These are phyloP conservation scores for Anarhynchus alexandrinus DNA, from an alignment of 2,113 vertebrate species.

Conservation along the genomic window DNA sequence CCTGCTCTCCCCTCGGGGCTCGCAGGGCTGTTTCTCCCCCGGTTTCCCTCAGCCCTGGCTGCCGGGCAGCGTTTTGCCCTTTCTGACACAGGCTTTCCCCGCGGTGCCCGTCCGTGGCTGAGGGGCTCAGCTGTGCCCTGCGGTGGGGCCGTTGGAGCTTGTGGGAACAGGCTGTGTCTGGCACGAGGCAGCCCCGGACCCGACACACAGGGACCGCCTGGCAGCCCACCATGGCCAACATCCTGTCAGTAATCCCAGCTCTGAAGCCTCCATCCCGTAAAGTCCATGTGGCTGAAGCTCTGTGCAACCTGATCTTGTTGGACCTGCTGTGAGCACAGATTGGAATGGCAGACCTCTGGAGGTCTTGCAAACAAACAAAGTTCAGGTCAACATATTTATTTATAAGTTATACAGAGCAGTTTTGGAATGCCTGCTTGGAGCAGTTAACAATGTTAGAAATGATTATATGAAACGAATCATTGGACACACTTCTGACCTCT, in stretches of 20 bases:
- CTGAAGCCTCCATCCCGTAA: not conserved
- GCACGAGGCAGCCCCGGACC: not conserved
- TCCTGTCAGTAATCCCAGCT: not conserved
- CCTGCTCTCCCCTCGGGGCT: not conserved
- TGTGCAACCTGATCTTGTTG: fast-evolving
- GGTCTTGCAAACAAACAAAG: not conserved
- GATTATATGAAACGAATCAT: not conserved
- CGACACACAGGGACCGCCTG: fast-evolving
- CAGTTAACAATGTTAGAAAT: not conserved
- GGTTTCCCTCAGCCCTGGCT: not conserved
- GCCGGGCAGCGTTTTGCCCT: fast-evolving
- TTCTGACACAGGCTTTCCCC: not conserved
- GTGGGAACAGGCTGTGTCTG: too few species aligned
- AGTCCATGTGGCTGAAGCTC: fast-evolving
- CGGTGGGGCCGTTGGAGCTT: not conserved
- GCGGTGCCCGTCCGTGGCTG: fast-evolving
- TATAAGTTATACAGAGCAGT: not conserved
- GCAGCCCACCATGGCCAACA: too few species aligned
- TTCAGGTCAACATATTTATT: not conserved
- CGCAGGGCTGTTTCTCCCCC: not conserved
- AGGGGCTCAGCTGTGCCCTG: not conserved
- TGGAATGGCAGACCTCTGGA: not conserved
- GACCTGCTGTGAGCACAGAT: not conserved
- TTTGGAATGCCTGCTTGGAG: not conserved
- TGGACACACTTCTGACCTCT: not conserved